Evolutionary conservation across 2,797 vertebrate species (phyloP).

Genomic region (Crocidura indochinensis): DNA sequence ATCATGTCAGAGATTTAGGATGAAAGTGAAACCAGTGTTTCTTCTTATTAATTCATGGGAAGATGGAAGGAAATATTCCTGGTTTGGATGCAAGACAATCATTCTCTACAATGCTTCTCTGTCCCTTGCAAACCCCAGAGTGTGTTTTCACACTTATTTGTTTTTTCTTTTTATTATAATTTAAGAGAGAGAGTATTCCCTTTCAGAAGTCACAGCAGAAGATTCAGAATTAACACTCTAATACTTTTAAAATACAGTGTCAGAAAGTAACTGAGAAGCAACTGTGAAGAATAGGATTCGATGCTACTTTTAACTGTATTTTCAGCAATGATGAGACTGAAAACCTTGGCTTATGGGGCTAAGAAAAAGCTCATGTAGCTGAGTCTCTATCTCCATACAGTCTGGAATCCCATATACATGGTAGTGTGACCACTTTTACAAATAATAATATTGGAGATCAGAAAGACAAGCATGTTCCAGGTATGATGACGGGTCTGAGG

Average conservation of each 20-base stretch:
- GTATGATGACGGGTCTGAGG: neutral
- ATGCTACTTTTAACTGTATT: constrained; percentile 69
- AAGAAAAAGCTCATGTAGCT: neutral
- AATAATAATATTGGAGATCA: neutral
- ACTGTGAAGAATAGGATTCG: constrained; percentile 41
- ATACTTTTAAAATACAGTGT: constrained; percentile 71
- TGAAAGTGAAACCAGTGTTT: constrained; percentile 63
- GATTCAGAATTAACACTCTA: constrained; percentile 75
- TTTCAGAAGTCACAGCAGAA: constrained; percentile 68
- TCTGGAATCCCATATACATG: no score
- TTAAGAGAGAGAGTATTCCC: constrained; percentile 64
- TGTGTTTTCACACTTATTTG: constrained; percentile 67
- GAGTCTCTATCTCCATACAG: neutral
- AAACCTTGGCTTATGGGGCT: constrained; percentile 17
- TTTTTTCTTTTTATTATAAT: constrained; percentile 62
- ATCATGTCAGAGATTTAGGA: constrained; percentile 65
- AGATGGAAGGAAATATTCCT: constrained; percentile 58
- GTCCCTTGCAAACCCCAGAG: constrained; percentile 19
- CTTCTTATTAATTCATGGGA: constrained; percentile 53
- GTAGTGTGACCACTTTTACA: neutral
- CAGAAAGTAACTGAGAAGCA: constrained; percentile 65
- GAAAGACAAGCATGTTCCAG: neutral
- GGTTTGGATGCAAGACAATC: constrained; percentile 40
- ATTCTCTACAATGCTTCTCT: constrained; percentile 9
- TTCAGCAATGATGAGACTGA: constrained; percentile 29